A percentile compares a stretch with the other conserved stretches of the same genome.
These are phyloP conservation scores for Corythaeola cristata DNA, from an alignment of 2,113 vertebrate genomes.

Conservation along the genomic window DNA sequence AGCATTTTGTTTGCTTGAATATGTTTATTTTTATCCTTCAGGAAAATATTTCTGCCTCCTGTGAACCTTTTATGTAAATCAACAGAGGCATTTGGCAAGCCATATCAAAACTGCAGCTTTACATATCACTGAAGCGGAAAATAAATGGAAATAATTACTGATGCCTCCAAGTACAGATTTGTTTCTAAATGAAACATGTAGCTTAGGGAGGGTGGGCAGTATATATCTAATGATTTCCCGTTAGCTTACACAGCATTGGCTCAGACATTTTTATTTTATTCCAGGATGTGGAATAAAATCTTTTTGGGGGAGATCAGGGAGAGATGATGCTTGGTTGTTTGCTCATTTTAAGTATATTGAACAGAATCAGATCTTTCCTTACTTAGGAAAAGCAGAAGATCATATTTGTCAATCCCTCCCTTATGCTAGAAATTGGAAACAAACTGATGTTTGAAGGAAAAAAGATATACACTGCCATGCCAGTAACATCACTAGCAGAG, in stretches of 20 bases:
- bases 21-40: conserved; percentile 56
- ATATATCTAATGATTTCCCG: not conserved
- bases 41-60: conserved; percentile 54
- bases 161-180: conserved; percentile 25
- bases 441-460: not conserved
- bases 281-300: accelerated
- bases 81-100: conserved; percentile 45
- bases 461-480: not conserved
- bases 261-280: not conserved
- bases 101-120: conserved; percentile 45
- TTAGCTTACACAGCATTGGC: not conserved
- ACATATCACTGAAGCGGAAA: conserved; percentile 43
- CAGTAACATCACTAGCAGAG: not conserved
- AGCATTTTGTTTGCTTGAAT: conserved; percentile 30
- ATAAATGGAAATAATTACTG: conserved; percentile 58
- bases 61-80: conserved; percentile 53
- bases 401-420: not conserved
- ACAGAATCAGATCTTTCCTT: not conserved
- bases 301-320: not conserved
- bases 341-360: not conserved
- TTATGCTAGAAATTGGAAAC: not conserved
- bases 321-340: not conserved
- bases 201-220: not conserved
- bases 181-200: conserved; percentile 5
- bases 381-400: not conserved